Percentiles rank a stretch among this genome's conserved stretches.
These are phyloP conservation scores for Osmerus eperlanus DNA, from an alignment of 2,113 vertebrate genomes.

Conservation along the genomic window DNA sequence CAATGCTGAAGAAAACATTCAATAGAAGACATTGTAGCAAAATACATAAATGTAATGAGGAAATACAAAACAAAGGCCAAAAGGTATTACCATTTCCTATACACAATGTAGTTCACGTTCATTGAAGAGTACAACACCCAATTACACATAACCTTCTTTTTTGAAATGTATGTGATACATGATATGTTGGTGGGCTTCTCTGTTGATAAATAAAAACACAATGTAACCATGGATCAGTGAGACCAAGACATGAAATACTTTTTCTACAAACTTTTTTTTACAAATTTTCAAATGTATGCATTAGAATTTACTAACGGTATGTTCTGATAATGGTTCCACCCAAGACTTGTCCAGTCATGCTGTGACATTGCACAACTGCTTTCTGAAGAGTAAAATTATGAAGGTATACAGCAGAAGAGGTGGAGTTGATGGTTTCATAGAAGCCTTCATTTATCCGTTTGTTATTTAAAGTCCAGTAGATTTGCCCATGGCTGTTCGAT, in stretches of 20 bases:
- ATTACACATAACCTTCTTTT: conserved; percentile 36
- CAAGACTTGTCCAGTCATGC: neutral
- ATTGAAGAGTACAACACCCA: conserved; percentile 37
- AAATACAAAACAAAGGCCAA: neutral
- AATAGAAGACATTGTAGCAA: too few species aligned
- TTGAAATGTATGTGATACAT: conserved; percentile 26
- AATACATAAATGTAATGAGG: too few species aligned
- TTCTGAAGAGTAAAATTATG: neutral
- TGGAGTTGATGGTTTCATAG: conserved; percentile 11
- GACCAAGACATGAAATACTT: neutral
- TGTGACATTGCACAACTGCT: conserved; percentile 8
- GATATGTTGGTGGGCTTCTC: conserved; percentile 53
- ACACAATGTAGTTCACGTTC: conserved; percentile 38
- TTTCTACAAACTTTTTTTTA: too few species aligned
- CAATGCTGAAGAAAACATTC: too few species aligned
- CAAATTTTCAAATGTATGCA: neutral
- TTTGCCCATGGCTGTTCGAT: neutral
- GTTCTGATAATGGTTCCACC: conserved; percentile 18
- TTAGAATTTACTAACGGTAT: conserved; percentile 4
- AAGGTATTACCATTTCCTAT: conserved; percentile 16
- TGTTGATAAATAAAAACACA: conserved; percentile 11
- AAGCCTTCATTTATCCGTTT: neutral
- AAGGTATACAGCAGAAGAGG: conserved; percentile 3
- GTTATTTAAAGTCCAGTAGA: conserved; percentile 20
- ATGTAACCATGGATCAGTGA: neutral